Conservation (phyloP, 2,797 vertebrate genomes). For the Tokudaia muenninki region DNA sequence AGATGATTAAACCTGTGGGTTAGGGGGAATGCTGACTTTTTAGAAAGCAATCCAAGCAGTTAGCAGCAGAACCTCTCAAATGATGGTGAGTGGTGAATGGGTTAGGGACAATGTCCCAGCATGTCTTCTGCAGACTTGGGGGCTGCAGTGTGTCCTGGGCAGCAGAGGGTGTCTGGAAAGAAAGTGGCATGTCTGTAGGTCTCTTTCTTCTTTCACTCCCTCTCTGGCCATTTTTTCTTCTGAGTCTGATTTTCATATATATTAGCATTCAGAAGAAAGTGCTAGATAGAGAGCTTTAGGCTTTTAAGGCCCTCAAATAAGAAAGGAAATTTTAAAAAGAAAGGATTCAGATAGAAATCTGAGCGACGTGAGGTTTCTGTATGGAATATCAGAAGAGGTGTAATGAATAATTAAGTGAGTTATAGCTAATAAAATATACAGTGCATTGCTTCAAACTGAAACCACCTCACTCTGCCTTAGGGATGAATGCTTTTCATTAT, state of each 20-base stretch:
- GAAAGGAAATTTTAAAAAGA: conserved; percentile 58
- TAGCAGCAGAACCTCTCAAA: background rate
- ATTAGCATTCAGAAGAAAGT: conserved; percentile 48
- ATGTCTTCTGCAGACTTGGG: background rate
- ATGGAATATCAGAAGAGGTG: conserved; percentile 86
- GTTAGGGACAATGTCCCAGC: background rate
- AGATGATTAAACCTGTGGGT: background rate
- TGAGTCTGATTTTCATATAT: conserved; percentile 3
- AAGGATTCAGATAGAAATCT: conserved; percentile 87
- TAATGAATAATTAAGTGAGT: conserved; percentile 90
- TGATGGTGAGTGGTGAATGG: background rate
- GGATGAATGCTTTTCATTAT: conserved; percentile 91
- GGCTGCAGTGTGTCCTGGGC: background rate
- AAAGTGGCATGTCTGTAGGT: too few species aligned
- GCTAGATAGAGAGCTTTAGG: conserved; percentile 36
- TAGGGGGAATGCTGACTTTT: background rate
- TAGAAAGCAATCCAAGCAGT: background rate
- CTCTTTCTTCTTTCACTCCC: background rate
- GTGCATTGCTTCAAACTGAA: conserved; percentile 87
- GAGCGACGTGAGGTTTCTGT: conserved; percentile 88
- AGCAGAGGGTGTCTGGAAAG: background rate
- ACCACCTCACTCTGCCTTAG: conserved; percentile 88
- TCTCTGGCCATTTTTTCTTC: background rate
- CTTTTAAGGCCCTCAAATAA: conserved; percentile 85
- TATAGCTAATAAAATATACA: conserved; percentile 91